Evolutionary conservation across 2,797 vertebrate species (phyloP).

Genomic region (Cichlasoma orientale): DNA sequence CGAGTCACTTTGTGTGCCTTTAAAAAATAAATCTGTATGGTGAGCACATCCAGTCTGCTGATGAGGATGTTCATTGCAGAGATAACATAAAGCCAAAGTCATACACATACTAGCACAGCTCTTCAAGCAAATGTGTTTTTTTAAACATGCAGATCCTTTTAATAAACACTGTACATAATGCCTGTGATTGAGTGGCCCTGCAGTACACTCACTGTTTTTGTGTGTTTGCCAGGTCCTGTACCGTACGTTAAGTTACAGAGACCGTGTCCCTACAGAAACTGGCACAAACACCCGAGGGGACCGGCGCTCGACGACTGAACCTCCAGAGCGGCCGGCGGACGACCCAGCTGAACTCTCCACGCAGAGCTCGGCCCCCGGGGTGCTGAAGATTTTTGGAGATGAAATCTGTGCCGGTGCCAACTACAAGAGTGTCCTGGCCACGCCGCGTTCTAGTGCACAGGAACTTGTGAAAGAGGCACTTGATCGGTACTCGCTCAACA

Average conservation of each 20-base stretch:
- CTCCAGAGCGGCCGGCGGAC: slow-evolving; percentile 77
- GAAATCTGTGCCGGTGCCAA: slow-evolving; percentile 92
- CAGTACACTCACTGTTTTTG: not conserved
- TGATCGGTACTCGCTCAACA: slow-evolving; percentile 91
- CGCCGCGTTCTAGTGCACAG: slow-evolving; percentile 86
- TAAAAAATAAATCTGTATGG: not conserved
- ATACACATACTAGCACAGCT: not conserved
- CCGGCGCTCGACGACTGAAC: slow-evolving; percentile 78
- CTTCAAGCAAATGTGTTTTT: not conserved
- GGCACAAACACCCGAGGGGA: slow-evolving; percentile 88
- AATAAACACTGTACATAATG: not conserved
- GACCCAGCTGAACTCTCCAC: slow-evolving; percentile 95
- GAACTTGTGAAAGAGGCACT: slow-evolving; percentile 95
- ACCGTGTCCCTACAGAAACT: slow-evolving; percentile 82
- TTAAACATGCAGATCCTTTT: not conserved
- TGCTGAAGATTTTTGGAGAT: slow-evolving; percentile 94
- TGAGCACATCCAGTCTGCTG: not conserved
- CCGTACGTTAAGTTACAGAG: slow-evolving; percentile 92
- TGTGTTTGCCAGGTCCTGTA: slow-evolving; percentile 82
- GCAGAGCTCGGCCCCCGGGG: slow-evolving; percentile 91
- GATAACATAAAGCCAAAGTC: not conserved
- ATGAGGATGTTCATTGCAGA: not conserved
- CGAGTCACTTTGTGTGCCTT: not conserved
- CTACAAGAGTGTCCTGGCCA: slow-evolving; percentile 96
- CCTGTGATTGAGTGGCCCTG: not conserved